Evolutionary conservation across 1,140 invertebrate genomes (phyloP), one percentile per base, ranked within the genome.

Genomic region (Eubasilissa regina): DNA sequence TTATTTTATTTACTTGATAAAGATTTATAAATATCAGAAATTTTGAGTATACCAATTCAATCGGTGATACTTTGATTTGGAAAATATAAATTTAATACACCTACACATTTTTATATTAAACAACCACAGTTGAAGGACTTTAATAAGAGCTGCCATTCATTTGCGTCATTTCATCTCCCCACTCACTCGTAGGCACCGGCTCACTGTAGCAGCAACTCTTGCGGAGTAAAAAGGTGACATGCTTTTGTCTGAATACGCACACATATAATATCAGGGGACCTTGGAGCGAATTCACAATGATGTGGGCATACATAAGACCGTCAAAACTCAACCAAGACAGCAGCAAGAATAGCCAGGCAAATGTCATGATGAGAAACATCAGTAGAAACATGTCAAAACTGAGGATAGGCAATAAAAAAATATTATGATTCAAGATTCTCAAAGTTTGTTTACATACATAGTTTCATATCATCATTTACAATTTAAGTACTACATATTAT

Each of bases 81-180:
- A 35, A 35, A 35, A 35, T 35, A 35, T 35, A 35, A 35, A 35
- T 3, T 35, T 35, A 35, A 35, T 35, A 35, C 6, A 35, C 6
- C 25, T 35, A 35, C 25, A 35, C 25, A 35, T 35, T 35, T 35
- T 35, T 35, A 6, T 35, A 6, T 35, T 35, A 35, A 35, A 35
- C 25, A 35, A 35, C 25, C 25, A 35, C 25, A 1, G 25, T 35
- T 35, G 25, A 35, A 35, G 25, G 25, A 35, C 51, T 62, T 78
- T 62, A 83, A 74, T 83, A 83, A 85, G 93, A 92, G 77, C 92
- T 93, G 21, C 93, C 92, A 85, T 95, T 94, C 90, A 95, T 95
- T 76, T 94, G 93, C 53, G 93, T 93, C 93, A 96, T 93, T 89
- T 96, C 95, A 85, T 96, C 95, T 6, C 95, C 95, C 94, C 94